Base-by-base conservation (phyloP, 2,888 invertebrate genomes). In the Hyalella azteca region DNA sequence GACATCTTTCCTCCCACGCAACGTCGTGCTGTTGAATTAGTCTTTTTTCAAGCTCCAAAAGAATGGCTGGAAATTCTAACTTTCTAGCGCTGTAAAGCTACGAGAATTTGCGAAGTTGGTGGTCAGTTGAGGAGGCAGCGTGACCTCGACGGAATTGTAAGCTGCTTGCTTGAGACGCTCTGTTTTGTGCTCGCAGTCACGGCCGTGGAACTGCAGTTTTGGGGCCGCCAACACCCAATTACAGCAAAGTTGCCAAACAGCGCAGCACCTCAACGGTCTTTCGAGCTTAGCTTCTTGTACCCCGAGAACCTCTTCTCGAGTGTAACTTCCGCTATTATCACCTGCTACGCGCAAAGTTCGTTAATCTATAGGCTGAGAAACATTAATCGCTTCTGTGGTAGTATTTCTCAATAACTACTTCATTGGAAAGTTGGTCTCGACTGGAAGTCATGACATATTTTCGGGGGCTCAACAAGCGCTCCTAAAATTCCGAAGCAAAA, bases 41-140 rank as follows among this genome's bases (percentile, higher is more conserved):
- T 15, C 15, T 66, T 66, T 60, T 66, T 66, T 36, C 36, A 66
- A 32, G 66, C 29, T 36, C 66, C 29, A 19, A 29, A 29, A 66
- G 66, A 66, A 66, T 36, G 66, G 39, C 66, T 66, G 19, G 39
- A 66, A 66, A 66, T 66, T 66, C 66, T 36, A 66, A 66, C 66
- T 66, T 66, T 66, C 36, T 32, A 66, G 66, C 32, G 29, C 66
- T 66, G 36, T 66, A 66, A 66, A 66, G 66, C 66, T 66, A 36
- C 66, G 32, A 66, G 66, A 66, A 66, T 66, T 66, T 36, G 36
- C 29, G 36, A 66, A 66, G 66, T 66, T 66, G 66, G 36, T 29
- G 66, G 66, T 66, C 66, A 66, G 66, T 66, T 36, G 36, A 22
- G 66, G 29, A 66, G 66, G 29, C 26, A 32, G 36, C 36, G 66